Evolutionary conservation across 2,113 vertebrate genomes (phyloP).

Genomic region (Arvicanthis niloticus): DNA sequence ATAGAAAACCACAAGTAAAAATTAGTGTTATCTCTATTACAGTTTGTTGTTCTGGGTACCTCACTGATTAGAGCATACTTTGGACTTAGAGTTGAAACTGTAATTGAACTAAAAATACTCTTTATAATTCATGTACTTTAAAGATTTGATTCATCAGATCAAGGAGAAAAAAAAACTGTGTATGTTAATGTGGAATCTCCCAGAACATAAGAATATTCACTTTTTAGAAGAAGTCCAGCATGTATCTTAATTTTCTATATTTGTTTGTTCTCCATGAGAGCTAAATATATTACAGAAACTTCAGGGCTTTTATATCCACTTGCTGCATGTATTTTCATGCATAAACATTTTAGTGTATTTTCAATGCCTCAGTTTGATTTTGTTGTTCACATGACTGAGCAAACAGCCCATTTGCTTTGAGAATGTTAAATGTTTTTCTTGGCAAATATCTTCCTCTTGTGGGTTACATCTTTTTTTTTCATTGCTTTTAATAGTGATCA

Average conservation of each 20-base stretch:
- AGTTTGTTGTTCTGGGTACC: background rate
- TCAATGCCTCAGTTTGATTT: background rate
- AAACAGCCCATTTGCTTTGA: background rate
- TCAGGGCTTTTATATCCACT: background rate
- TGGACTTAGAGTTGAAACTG: constrained; percentile 22
- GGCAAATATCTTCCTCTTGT: background rate
- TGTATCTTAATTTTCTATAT: background rate
- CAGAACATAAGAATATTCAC: background rate
- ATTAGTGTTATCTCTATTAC: background rate
- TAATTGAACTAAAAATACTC: background rate
- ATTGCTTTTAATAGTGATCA: background rate
- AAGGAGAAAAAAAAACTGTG: background rate
- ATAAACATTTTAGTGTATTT: background rate
- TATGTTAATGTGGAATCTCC: background rate
- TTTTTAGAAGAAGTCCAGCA: background rate
- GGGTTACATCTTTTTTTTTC: background rate
- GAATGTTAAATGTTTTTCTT: background rate
- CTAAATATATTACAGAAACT: background rate
- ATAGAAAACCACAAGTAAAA: background rate
- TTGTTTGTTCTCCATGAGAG: background rate
- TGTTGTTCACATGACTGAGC: background rate
- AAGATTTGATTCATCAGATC: background rate
- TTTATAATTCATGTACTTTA: background rate
- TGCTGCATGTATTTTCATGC: background rate
- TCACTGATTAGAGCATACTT: background rate